Evolutionary conservation across 2,113 vertebrate species (phyloP), one percentile per base, ranked within the genome.

Genomic region (Zosterops hypoxanthus): DNA sequence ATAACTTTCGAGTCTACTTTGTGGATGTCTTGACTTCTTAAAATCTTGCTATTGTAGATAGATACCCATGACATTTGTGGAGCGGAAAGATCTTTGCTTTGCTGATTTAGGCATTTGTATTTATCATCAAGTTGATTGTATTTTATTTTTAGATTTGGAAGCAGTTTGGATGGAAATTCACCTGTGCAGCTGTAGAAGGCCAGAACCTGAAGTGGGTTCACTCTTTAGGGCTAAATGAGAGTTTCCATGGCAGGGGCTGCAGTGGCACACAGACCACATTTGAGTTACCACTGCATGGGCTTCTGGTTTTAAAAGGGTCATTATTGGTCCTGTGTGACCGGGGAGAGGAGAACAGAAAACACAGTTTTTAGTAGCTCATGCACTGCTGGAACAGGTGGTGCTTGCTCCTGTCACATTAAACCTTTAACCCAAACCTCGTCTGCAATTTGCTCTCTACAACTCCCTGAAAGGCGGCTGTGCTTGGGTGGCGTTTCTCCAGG

Each of bases 401-500:
- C 41, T 33, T 36, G 52, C 25, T 56, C 5, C 33, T 73, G 60
- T 59, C 23, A 1, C 0, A 0, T 11, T 1, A 34, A 78, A n/a
- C 36, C 29, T 49, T 44, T 12, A 20, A 50, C 20, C 29, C 70
- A 49, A 46, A 18, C 7, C 19, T 15, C 1, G 4, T 23, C 33
- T 79, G 53, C 18, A 39, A 0, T 28, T 53, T 1, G 0, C 11
- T 34, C 47, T n/a, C 49, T 14, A 0, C 31, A 44, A 1, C 25
- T 55, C 29, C 44, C 49, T 29, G 60, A 7, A 44, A 18, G 25
- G 12, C 7, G 39, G 3, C 1, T 23, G 49, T 14, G 5, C 8
- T 14, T 31, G 14, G 14, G 6, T 28, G 31, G 9, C 34, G 25
- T 44, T 34, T 24, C 15, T 53, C 39, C 25, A 24, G 31, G 12